Evolutionary conservation across 2,797 vertebrate species (phyloP), one percentile per base, ranked within the genome.

Genomic region (Falco berigora): DNA sequence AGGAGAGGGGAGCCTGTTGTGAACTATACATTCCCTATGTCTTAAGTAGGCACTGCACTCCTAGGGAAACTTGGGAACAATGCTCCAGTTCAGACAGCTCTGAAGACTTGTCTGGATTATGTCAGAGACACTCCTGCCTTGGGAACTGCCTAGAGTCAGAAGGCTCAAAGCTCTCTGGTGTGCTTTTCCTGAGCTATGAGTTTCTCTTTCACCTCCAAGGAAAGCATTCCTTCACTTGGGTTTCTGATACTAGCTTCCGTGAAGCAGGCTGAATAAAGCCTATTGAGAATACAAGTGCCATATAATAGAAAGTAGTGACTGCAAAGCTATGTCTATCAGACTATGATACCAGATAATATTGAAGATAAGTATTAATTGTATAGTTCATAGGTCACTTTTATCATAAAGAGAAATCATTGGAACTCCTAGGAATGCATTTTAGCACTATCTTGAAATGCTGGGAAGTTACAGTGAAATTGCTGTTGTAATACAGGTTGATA

Each of bases 21-120:
- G 58, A 64, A 1, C 10, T 34, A 1, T 3, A 1, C n/a, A 7
- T 77, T 81, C 62, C 13, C 1, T 0, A 9, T 58, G 14, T 62
- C n/a, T 73, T 73, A 47, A 63, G 67, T 52, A 79, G 55, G 47
- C 78, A 40, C 61, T 95, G 47, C 90, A 49, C 59, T 62, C 12
- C 5, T 12, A 44, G 28, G 56, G 56, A 87, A 6, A 17, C 38
- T 67, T 24, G 42, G 81, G 40, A 83, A 5, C 30, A 61, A 0
- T 47, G 71, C 14, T 82, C 1, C n/a, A 8, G 14, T 52, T 81
- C 53, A 81, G 73, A 44, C 19, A 68, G 42, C 46, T 78, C 66
- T 8, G 1, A 58, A 83, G 38, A 16, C 32, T 71, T 78, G 58
- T 66, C 86, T 95, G 93, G 62, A 1, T 75, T 88, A 10, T 90